These are phyloP conservation scores for Tychaedon coryphoeus DNA, from an alignment of 2,113 vertebrate species.

Conservation along the genomic window DNA sequence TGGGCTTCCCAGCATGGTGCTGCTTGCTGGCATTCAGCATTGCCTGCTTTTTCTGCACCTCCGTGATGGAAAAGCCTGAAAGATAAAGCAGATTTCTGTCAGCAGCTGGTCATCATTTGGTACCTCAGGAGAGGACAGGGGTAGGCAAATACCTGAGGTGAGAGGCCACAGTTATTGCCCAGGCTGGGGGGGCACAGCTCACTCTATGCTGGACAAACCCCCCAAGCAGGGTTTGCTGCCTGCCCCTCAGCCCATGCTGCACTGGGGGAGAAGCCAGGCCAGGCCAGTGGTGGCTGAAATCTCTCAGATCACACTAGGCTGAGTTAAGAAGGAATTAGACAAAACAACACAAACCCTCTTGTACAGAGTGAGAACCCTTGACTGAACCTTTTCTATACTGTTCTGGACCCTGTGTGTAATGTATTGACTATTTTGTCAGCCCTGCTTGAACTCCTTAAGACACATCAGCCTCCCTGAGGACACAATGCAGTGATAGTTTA, in stretches of 20 bases:
- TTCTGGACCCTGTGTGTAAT: not conserved
- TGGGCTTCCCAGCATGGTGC: constrained; percentile 86
- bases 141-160: not conserved
- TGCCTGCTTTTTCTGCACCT: constrained; percentile 93
- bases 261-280: not conserved
- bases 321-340: not conserved
- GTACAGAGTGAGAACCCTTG: not conserved
- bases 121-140: not conserved
- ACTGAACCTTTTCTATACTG: not conserved
- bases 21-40: constrained; percentile 92
- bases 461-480: not conserved
- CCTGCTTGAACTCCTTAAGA: not conserved
- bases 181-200: not conserved
- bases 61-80: constrained; percentile 90
- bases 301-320: not conserved
- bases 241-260: not conserved
- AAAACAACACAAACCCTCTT: not conserved
- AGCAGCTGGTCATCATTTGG: not conserved
- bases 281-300: not conserved
- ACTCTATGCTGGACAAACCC: not conserved
- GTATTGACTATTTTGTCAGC: not conserved
- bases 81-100: not conserved
- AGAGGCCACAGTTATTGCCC: not conserved
- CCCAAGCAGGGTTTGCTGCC: not conserved
- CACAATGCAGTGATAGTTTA: not conserved